Conservation (phyloP, 2,888 invertebrate genomes). For the Hypolimnas misippus region DNA sequence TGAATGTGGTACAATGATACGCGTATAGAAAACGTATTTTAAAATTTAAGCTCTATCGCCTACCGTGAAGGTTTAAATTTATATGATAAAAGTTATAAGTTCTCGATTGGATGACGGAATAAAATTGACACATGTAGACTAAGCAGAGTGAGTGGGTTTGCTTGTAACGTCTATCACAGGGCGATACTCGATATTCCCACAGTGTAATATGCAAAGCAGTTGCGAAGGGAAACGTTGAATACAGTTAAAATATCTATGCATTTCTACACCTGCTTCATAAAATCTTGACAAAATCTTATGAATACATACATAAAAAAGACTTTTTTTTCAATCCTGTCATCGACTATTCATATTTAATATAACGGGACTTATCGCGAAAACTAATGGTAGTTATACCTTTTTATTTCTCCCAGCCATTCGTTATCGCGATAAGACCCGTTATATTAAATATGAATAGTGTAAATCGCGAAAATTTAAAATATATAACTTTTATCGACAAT, state of each 20-base stretch:
- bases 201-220: constrained; percentile 25
- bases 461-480: too few species aligned
- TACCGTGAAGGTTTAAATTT: constrained; percentile 1
- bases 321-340: too few species aligned
- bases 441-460: too few species aligned
- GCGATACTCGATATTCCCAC: constrained; percentile 35
- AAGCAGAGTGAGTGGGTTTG: constrained; percentile 56
- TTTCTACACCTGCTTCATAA: too few species aligned
- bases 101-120: neutral
- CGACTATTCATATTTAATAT: too few species aligned
- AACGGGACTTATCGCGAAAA: too few species aligned
- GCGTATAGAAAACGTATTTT: neutral
- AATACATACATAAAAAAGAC: too few species aligned
- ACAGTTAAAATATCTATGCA: neutral
- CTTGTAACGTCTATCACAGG: constrained; percentile 57
- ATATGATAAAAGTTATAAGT: neutral
- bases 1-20: neutral
- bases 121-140: constrained; percentile 41
- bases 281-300: too few species aligned
- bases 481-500: too few species aligned
- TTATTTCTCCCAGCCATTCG: too few species aligned
- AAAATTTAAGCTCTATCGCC: neutral
- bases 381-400: too few species aligned
- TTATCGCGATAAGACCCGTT: too few species aligned
- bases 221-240: neutral